phyloP scores from a whole-genome alignment of 1,140 invertebrate genomes.

The Heterodera carotae region DNA sequence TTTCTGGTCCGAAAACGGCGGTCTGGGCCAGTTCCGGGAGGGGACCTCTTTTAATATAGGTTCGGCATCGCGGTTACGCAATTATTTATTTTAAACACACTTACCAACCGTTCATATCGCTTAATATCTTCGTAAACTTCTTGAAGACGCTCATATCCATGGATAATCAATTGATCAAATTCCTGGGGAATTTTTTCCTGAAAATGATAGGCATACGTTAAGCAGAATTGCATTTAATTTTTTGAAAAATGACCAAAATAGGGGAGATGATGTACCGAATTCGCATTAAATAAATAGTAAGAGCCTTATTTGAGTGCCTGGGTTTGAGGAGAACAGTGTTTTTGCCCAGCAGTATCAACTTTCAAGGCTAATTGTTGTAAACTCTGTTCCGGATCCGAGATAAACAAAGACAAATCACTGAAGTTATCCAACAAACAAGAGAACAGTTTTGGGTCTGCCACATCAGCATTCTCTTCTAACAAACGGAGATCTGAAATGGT shows the following conservation, averaged over 20 bases:
- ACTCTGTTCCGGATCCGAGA: conserved; percentile 19
- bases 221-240: no score
- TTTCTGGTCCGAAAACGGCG: no score
- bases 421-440: conserved; percentile 18
- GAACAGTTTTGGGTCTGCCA: conserved; percentile 15
- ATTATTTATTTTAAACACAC: no score
- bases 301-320: not conserved
- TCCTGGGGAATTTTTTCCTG: not conserved
- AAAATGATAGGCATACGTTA: no score
- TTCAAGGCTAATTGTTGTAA: conserved; percentile 7
- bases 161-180: conserved; percentile 23
- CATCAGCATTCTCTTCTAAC: conserved; percentile 24
- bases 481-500: conserved; percentile 14
- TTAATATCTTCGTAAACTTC: conserved; percentile 23
- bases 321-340: not conserved
- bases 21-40: no score
- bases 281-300: no score
- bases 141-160: conserved; percentile 22
- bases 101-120: conserved; percentile 15
- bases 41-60: no score
- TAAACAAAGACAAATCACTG: conserved; percentile 4
- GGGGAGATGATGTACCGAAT: no score
- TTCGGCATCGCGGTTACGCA: no score
- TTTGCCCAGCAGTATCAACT: not conserved
- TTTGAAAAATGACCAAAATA: not conserved